Percentiles rank a stretch among this genome's conserved stretches.
Evolutionary conservation across 2,888 invertebrate species (phyloP).

Genomic region (Ennomos erosarius): DNA sequence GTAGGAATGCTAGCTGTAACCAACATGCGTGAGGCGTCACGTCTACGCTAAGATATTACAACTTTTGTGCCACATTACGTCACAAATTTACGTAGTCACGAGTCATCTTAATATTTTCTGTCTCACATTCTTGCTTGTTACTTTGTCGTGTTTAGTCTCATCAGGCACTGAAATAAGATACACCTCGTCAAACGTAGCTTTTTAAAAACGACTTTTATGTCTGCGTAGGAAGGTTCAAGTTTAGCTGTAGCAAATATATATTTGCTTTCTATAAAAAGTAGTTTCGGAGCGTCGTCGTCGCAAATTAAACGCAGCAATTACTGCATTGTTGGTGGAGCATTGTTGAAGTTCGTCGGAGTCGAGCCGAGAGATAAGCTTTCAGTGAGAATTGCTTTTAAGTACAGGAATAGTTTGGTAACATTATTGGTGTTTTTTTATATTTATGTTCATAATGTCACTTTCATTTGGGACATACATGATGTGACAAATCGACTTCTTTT

Average conservation of each 20-base stretch:
- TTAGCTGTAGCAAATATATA: not conserved
- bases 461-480: too few species aligned
- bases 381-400: not conserved
- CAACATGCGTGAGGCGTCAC: constrained; percentile 9
- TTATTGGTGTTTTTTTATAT: not conserved
- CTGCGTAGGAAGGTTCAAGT: not conserved
- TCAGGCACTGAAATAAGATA: constrained; percentile 14
- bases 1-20: not conserved
- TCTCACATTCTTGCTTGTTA: constrained; percentile 13
- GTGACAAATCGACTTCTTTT: too few species aligned
- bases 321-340: constrained; percentile 21
- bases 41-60: constrained; percentile 9
- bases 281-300: constrained; percentile 15
- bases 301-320: constrained; percentile 30
- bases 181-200: constrained; percentile 1
- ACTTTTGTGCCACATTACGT: constrained; percentile 18
- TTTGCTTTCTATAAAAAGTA: constrained; percentile 7
- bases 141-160: constrained; percentile 21
- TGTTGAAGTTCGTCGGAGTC: constrained; percentile 9
- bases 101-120: constrained; percentile 23
- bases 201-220: not conserved
- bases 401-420: not conserved
- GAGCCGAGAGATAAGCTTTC: constrained; percentile 8
- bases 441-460: too few species aligned
- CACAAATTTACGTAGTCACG: constrained; percentile 23